Conservation (phyloP, 2,113 vertebrate genomes). For the Pachycephala philippinensis region DNA sequence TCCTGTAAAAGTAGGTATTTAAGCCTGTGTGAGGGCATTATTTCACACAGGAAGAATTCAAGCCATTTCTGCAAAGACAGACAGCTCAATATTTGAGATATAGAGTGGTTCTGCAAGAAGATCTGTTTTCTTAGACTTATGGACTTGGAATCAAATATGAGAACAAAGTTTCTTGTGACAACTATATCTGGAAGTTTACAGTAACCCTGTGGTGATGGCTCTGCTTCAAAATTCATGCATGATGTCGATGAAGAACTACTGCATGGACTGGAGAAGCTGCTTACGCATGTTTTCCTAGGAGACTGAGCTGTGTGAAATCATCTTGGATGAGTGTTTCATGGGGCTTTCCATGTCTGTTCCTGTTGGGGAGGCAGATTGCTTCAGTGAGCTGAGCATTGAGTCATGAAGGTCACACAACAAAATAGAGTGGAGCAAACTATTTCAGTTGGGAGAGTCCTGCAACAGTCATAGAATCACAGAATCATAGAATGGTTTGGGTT, state of each 20-base stretch:
- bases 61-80: background rate
- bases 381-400: background rate
- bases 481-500: background rate
- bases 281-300: background rate
- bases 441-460: background rate
- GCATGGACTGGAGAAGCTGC: background rate
- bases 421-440: background rate
- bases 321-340: background rate
- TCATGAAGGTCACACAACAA: background rate
- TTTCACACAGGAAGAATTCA: background rate
- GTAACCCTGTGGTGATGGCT: background rate
- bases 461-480: background rate
- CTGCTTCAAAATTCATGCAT: background rate
- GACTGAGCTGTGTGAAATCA: background rate
- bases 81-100: background rate
- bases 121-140: background rate
- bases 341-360: background rate
- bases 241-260: background rate
- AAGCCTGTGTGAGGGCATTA: background rate
- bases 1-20: background rate
- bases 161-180: background rate
- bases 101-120: background rate
- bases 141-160: background rate
- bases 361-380: background rate
- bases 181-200: background rate